Evolutionary conservation across 1,140 invertebrate species (phyloP), one percentile per base, ranked within the genome.

Genomic region (Catajapyx aquilonaris): DNA sequence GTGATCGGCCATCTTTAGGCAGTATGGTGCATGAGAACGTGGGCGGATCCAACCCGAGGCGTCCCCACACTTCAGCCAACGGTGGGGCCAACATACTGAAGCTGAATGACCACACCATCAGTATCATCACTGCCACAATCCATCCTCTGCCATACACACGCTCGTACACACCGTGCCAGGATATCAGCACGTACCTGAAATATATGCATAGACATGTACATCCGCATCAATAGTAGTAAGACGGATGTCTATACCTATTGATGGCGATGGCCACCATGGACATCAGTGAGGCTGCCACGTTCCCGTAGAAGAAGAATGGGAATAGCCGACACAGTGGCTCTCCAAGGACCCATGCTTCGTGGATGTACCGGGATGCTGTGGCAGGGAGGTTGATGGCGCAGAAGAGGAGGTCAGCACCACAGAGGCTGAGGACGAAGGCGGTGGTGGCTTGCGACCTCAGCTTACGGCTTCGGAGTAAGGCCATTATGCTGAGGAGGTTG

Each of bases 241-340:
- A n/a, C n/a, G n/a, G n/a, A n/a, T n/a, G n/a, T 37, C 38, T 53
- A 52, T 58, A 86, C 79, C 83, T 73, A 58, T 87, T 87, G 34
- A 87, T 61, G 13, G 84, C 85, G 45, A 88, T 87, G 40, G 77
- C 79, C 20, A 85, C 81, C 75, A 88, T 87, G 48, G 79, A 84
- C 31, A 87, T 63, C 18, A 88, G 57, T 1, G 80, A 86, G 10
- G 81, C 76, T 2, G 78, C 81, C 10, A 87, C 80, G 51, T 87
- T 87, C 37, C 80, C 81, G 53, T 87, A 87, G 56, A 86, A 85
- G 46, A 87, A 73, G 42, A 87, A 73, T 0, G 83, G 81, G 56
- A 87, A 88, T 49, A 86, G 64, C 52, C 72, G 68, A 53, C 83
- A 87, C 10, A 85, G 62, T 1, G 65, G 64, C 1, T 73, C 68